Conservation (phyloP, 2,888 invertebrate genomes). For the Sinopyrophorus schimmeli region DNA sequence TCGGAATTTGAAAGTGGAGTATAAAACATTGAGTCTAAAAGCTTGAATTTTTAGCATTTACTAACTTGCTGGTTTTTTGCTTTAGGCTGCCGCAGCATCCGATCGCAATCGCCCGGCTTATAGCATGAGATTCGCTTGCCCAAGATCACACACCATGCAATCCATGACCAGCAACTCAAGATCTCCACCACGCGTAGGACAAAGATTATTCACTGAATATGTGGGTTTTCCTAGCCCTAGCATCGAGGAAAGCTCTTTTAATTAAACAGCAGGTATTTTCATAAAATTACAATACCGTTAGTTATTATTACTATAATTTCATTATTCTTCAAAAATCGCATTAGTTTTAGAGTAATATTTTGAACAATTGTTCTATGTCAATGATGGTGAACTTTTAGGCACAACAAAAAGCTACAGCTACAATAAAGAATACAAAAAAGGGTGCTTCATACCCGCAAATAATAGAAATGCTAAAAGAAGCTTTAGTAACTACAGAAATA, state of each 20-base stretch:
- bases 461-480: no score
- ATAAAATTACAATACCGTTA: background rate
- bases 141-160: slow-evolving; percentile 58
- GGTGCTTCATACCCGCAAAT: no score
- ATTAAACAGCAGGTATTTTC: no score
- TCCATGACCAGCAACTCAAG: slow-evolving; percentile 56
- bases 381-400: no score
- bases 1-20: background rate
- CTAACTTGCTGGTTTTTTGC: no score
- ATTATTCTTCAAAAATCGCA: no score
- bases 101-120: slow-evolving; percentile 50
- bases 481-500: no score
- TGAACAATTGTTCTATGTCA: no score
- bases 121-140: slow-evolving; percentile 58
- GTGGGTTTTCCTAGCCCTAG: slow-evolving; percentile 42
- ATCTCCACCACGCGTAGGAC: slow-evolving; percentile 45
- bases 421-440: no score
- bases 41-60: no score
- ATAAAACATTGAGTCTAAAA: background rate
- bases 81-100: slow-evolving; percentile 28
- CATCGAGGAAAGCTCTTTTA: slow-evolving; percentile 49
- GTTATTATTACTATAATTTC: background rate
- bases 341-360: no score
- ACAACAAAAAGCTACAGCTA: no score
- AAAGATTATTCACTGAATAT: slow-evolving; percentile 47